Evolutionary conservation across 2,113 vertebrate genomes (phyloP).

Genomic region (Odocoileus hemionus): DNA sequence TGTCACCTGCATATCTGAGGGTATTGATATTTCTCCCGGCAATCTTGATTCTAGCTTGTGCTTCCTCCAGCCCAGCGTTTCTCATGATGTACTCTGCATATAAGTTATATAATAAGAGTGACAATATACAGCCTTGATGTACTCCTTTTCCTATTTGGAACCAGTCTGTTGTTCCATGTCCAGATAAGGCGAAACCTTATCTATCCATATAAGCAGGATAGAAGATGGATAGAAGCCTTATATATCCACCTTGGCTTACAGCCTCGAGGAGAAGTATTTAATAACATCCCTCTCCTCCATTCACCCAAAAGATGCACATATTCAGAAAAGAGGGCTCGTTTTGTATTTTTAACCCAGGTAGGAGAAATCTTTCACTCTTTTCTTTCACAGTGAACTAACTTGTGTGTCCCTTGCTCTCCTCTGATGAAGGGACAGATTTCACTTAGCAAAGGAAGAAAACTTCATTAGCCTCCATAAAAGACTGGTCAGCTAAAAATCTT

Average conservation of each 20-base stretch:
- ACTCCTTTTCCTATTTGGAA: not conserved
- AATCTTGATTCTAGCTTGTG: not conserved
- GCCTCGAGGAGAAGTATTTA: not conserved
- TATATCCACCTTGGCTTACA: not conserved
- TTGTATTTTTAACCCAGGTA: not conserved
- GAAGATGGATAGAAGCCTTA: not conserved
- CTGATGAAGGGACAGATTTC: not conserved
- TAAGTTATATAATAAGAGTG: not conserved
- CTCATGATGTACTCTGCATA: not conserved
- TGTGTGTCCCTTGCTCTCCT: not conserved
- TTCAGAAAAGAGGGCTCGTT: not conserved
- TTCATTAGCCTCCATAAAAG: not conserved
- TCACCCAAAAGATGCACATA: not conserved
- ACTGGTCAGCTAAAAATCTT: not conserved
- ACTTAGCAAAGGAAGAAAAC: fast-evolving
- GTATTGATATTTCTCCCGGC: not conserved
- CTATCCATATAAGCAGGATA: not conserved
- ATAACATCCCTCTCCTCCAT: not conserved
- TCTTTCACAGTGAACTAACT: not conserved
- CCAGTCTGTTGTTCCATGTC: not conserved
- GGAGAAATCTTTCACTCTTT: not conserved
- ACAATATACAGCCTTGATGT: not conserved
- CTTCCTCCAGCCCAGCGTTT: not conserved
- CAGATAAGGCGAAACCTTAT: not conserved
- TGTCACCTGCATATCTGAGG: not conserved